Base-by-base conservation (phyloP, 2,888 invertebrate genomes). In the Lepidochrysops patricia region DNA sequence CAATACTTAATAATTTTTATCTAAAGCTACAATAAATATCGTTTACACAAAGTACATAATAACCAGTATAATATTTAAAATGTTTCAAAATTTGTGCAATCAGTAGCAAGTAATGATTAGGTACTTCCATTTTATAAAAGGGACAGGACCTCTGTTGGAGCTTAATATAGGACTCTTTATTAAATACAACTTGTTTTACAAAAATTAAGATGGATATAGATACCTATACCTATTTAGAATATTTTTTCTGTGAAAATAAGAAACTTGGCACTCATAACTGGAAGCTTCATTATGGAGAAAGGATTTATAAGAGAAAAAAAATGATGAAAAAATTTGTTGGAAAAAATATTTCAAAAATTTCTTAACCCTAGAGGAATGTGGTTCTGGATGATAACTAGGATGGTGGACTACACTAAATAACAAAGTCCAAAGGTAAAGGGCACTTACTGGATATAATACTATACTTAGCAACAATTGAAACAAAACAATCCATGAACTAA, bases 331-430 rank as follows among this genome's bases (percentile, higher is more conserved):
- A 66, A 57, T 65, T n/a, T 67, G 63, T 66, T 63, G 66, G 66
- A 66, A 59, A 71, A 66, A 32, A 29, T n/a, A 48, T 49, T n/a
- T 58, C n/a, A 32, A 50, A 29, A 48, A 57, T 60, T 57, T 69
- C 84, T 85, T 86, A 86, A 77, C 63, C 68, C 85, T 87, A 88
- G 68, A 82, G 87, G 87, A 88, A 87, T 88, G 87, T 87, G 85
- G 81, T 72, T 76, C 63, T 72, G 76, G 74, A 70, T 75, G 71
- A 64, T 65, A 67, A 72, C 67, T 65, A 62, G 70, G 72, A 68
- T 67, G 58, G 68, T 69, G 68, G 67, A 64, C 70, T 75, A 72
- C 49, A 67, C 68, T 79, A 74, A 66, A 66, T 73, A 72, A 70
- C 71, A 68, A 64, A 68, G 67, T 72, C 68, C 34, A 9, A 50